Evolutionary conservation across 2,113 vertebrate genomes (phyloP).

Genomic region (Rhinolophus sinicus): DNA sequence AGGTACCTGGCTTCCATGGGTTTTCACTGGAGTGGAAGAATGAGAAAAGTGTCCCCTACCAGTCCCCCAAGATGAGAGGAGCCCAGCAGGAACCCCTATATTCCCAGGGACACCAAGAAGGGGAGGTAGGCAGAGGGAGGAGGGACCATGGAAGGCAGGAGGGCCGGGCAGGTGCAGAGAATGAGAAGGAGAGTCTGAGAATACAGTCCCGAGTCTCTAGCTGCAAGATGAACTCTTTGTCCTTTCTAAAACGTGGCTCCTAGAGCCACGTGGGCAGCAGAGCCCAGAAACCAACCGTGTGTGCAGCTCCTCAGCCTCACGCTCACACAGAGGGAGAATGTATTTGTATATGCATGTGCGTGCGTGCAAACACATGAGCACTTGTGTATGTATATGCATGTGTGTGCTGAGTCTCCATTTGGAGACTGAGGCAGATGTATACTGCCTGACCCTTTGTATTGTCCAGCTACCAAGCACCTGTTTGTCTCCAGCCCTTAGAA

Average conservation of each 20-base stretch:
- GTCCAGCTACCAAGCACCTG: not conserved
- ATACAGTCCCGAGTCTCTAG: not conserved
- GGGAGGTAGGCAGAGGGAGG: not conserved
- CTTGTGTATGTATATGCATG: no score
- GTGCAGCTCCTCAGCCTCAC: not conserved
- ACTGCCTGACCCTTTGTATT: not conserved
- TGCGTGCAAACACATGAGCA: fast-evolving
- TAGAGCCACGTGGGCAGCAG: not conserved
- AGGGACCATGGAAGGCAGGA: not conserved
- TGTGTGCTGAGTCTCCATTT: not conserved
- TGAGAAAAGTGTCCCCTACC: not conserved
- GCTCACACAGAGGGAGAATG: not conserved
- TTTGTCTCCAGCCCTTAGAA: not conserved
- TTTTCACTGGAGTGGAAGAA: not conserved
- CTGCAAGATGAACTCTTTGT: not conserved
- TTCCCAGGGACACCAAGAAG: not conserved
- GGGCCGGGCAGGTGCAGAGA: not conserved
- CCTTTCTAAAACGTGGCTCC: not conserved
- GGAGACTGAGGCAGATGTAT: not conserved
- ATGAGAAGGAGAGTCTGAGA: not conserved
- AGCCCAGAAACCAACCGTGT: not conserved
- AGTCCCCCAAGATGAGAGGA: not conserved
- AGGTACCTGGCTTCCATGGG: not conserved
- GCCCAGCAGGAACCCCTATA: not conserved
- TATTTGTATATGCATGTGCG: no score